Base-by-base conservation (phyloP, 2,797 vertebrate genomes). In the Saxicola maurus region DNA sequence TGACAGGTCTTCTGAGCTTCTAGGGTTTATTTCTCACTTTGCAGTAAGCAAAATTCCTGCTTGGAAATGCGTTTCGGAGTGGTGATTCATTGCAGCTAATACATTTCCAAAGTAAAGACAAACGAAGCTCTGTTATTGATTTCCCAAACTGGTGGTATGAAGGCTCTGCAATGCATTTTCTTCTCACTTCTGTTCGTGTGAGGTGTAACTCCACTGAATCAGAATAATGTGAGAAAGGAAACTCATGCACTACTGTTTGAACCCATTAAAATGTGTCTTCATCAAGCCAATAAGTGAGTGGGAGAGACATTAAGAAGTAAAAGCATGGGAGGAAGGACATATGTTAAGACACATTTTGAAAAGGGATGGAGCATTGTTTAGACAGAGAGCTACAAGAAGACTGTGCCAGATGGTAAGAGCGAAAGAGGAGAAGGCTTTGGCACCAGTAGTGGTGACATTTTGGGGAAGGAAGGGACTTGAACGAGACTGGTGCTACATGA, bases 361-460 rank as follows among this genome's bases (percentile, higher is more conserved):
- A 89, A 92, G 87, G 94, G 92, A 94, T 94, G 81, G 91, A 89
- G 93, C 77, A 96, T 94, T 93, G 93, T 94, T 94, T 94, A 94
- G 87, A 94, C 89, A 95, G 94, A 92, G 93, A 91, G 82, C 87
- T 95, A 82, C 77, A 51, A 91, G 95, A 88, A 92, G 93, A 87
- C 51, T 73, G 17, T 83, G 80, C 91, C 94, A 95, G 94, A 94
- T 96, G 92, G 93, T 94, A 95, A 71, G 92, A 96, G 92, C 3
- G 87, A 93, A 95, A 95, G 95, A 95, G 95, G 92, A 95, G 94
- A 95, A 95, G 95, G 91, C 95, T 96, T 92, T 96, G 92, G 94
- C 94, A 96, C 69, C 92, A 92, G 75, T 67, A 94, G 71, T 94
- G 93, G 94, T 95, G 94, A 94, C 94, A 91, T 96, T 96, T 94